These are phyloP conservation scores for Thera britannica DNA, from an alignment of 2,888 invertebrate species.

Conservation along the genomic window DNA sequence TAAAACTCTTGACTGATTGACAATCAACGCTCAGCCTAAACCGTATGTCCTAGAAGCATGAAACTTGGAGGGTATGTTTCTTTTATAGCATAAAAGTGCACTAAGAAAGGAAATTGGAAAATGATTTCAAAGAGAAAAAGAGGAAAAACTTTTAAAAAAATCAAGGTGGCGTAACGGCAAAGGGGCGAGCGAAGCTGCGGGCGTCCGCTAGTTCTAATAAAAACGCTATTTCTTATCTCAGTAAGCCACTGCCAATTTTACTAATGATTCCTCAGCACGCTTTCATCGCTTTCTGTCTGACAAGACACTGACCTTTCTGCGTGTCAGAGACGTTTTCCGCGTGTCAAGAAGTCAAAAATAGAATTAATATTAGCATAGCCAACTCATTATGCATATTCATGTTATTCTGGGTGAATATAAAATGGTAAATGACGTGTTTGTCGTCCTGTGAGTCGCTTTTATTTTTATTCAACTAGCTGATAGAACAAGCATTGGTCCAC, in stretches of 20 bases:
- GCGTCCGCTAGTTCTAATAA: too few relatives aligned
- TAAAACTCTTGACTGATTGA: too few relatives aligned
- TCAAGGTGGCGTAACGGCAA: too few relatives aligned
- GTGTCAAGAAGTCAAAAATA: constrained; percentile 29
- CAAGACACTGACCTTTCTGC: constrained; percentile 40
- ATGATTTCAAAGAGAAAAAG: too few relatives aligned
- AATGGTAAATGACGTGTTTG: background rate
- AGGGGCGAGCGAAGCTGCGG: too few relatives aligned
- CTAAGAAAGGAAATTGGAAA: too few relatives aligned
- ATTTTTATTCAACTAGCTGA: background rate
- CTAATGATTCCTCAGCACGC: constrained; percentile 19
- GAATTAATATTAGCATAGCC: constrained; percentile 22
- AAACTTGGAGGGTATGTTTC: too few relatives aligned
- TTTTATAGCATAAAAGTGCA: too few relatives aligned
- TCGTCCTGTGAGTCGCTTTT: constrained; percentile 1
- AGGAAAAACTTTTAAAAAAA: too few relatives aligned
- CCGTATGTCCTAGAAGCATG: too few relatives aligned
- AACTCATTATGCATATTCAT: constrained; percentile 15
- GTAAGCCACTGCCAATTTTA: constrained; percentile 12
- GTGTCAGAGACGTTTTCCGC: constrained; percentile 12
- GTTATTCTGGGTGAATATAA: background rate
- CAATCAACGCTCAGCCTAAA: too few relatives aligned
- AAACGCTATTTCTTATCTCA: background rate
- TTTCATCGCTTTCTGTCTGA: constrained; percentile 18
- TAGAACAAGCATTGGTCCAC: too few relatives aligned